Evolutionary conservation across 2,888 invertebrate genomes (phyloP), one percentile per base, ranked within the genome.

Genomic region (Conops quadrifasciatus): DNA sequence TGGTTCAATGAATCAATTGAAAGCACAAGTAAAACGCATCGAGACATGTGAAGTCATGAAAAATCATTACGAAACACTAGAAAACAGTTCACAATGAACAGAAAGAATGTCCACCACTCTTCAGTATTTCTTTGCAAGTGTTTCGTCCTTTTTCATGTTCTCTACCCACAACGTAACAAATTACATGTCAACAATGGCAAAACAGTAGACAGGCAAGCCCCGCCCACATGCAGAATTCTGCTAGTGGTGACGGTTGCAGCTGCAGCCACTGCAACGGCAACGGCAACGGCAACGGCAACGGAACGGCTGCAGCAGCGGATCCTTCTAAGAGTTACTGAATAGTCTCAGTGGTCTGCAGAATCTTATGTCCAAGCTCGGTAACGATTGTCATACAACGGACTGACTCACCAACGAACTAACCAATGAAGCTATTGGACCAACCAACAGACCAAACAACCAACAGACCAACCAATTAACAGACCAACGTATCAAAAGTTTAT

Each of bases 131-230:
- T 72, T 71, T 69, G 64, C 69, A 71, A 72, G 62, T 62, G 74
- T 72, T 71, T 68, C 74, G 69, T 69, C 74, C 74, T 74, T 59
- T 74, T 74, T 60, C 72, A 71, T 74, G 74, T 74, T 47, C 69
- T 64, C 67, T 68, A 24, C 51, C 68, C 63, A 69, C 67, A 71
- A 70, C 53, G 70, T 71, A 70, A 72, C 71, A 74, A 74, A 74
- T 71, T 71, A 70, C 70, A 62, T 45, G 65, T 36, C 36, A 36
- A 36, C 36, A 36, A 36, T 36, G 9, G 36, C 36, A 36, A 36
- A 36, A 36, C 36, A 36, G 5, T 36, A 36, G 36, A 26, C 26
- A 56, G 7, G 56, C 56, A 56, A 15, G 7, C 36, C 21, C 36
- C 13, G 28, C 66, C 49, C 24, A 49, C 19, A 21, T 16, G 4